A percentile compares a stretch with the other conserved stretches of the same genome.
Conservation (phyloP, 30 jellyfish, hydroid and myxozoan species). For the Nemopilema nomurai region DNA sequence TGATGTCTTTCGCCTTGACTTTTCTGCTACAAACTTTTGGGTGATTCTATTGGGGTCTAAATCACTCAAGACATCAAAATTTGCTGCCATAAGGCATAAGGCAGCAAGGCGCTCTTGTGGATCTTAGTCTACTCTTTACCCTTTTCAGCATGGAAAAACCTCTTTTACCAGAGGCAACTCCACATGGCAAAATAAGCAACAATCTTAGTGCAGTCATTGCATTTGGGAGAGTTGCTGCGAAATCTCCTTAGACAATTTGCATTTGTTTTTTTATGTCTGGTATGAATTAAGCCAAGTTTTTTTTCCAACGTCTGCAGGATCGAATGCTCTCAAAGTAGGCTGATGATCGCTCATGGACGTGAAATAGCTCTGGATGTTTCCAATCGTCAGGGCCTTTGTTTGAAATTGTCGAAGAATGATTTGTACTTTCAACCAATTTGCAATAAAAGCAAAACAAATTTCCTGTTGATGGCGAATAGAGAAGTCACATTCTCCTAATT, state of each 20-base stretch:
- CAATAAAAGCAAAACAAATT: conserved; percentile 52
- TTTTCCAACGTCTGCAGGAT: too few relatives aligned
- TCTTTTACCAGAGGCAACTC: background rate
- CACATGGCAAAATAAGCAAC: background rate
- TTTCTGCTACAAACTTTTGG: conserved; percentile 2
- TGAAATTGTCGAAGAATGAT: conserved; percentile 41
- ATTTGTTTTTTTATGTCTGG: too few relatives aligned
- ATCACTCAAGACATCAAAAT: conserved; percentile 12
- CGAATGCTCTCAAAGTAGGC: too few relatives aligned
- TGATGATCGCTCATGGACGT: too few relatives aligned
- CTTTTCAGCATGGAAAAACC: background rate
- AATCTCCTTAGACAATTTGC: too few relatives aligned
- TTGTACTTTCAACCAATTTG: conserved; percentile 40
- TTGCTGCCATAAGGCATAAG: conserved; percentile 24
- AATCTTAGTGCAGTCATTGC: conserved; percentile 1
- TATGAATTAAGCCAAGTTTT: too few relatives aligned
- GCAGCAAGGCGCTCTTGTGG: conserved; percentile 1
- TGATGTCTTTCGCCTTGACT: too few relatives aligned
- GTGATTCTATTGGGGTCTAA: conserved; percentile 8
- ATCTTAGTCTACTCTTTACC: background rate
- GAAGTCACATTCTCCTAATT: conserved; percentile 43
- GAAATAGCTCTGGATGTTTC: too few relatives aligned
- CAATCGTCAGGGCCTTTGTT: too few relatives aligned
- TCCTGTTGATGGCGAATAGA: conserved; percentile 65
- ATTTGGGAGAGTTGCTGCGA: background rate